phyloP scores from a whole-genome alignment of 2,113 vertebrate species.

The Takifugu bimaculatus region DNA sequence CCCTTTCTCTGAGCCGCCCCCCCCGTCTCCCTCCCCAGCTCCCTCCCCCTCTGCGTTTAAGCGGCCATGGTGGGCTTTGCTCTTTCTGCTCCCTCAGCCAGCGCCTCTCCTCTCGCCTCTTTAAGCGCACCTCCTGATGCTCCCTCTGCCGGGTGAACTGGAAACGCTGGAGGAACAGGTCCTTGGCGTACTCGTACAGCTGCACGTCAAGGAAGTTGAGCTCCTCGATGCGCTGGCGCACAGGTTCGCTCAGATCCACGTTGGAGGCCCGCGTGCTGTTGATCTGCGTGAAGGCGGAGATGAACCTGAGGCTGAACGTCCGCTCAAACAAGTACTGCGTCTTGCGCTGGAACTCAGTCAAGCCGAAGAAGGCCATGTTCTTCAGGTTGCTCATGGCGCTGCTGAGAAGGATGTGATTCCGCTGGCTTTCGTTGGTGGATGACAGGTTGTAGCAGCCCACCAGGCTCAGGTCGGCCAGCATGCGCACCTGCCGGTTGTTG shows the following conservation, averaged over 20 bases:
- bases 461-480: conserved; percentile 95
- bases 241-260: conserved; percentile 84
- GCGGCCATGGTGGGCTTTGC: conserved; percentile 69
- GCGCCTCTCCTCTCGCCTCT: conserved; percentile 82
- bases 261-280: conserved; percentile 93
- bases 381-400: conserved; percentile 95
- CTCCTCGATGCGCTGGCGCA: conserved; percentile 84
- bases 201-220: conserved; percentile 93
- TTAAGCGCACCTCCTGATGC: conserved; percentile 83
- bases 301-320: conserved; percentile 96
- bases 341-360: conserved; percentile 97
- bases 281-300: conserved; percentile 94
- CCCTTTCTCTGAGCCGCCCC: conserved; percentile 46
- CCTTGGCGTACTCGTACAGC: conserved; percentile 90
- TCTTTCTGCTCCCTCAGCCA: conserved; percentile 80
- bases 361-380: conserved; percentile 97
- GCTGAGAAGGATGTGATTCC: conserved; percentile 85
- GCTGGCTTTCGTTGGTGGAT: conserved; percentile 92
- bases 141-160: conserved; percentile 89
- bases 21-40: conserved; percentile 44
- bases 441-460: conserved; percentile 98
- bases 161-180: conserved; percentile 94
- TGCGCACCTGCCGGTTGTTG: conserved; percentile 95
- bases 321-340: conserved; percentile 98
- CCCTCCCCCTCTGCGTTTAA: conserved; percentile 55